Percentiles rank a stretch among this genome's conserved stretches.
Evolutionary conservation across 1,140 invertebrate genomes (phyloP).

Genomic region (Hycleus cichorii): DNA sequence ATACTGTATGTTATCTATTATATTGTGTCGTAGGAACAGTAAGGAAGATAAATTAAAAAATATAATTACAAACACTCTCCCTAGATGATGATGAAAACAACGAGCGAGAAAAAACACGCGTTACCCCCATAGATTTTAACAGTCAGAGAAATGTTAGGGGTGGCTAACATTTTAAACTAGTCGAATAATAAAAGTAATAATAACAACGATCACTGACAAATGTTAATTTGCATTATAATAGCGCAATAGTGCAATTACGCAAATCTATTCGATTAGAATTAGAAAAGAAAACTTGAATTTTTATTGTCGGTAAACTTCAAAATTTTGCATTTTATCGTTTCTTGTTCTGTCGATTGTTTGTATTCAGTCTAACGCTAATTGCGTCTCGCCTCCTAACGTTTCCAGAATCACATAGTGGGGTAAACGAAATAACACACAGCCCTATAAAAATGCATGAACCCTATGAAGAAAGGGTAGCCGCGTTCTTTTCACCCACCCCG

Average conservation of each 20-base stretch:
- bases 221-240: too few species aligned
- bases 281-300: too few species aligned
- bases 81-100: not conserved
- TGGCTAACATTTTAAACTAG: not conserved
- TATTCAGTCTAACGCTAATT: too few species aligned
- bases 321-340: too few species aligned
- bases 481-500: constrained; percentile 11
- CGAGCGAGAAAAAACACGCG: constrained; percentile 9
- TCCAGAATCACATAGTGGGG: too few species aligned
- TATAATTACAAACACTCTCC: constrained; percentile 32
- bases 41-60: constrained; percentile 39
- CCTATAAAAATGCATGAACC: constrained; percentile 28
- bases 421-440: not conserved
- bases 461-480: constrained; percentile 24
- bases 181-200: too few species aligned
- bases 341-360: too few species aligned
- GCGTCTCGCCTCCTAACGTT: too few species aligned
- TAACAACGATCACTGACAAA: too few species aligned
- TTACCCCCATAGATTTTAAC: constrained; percentile 10
- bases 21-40: constrained; percentile 27
- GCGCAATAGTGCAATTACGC: too few species aligned
- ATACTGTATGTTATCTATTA: constrained; percentile 24
- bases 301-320: too few species aligned
- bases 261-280: too few species aligned
- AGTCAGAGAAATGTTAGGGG: not conserved